Evolutionary conservation across 2,113 vertebrate species (phyloP).

Genomic region (Perca schrenkii): DNA sequence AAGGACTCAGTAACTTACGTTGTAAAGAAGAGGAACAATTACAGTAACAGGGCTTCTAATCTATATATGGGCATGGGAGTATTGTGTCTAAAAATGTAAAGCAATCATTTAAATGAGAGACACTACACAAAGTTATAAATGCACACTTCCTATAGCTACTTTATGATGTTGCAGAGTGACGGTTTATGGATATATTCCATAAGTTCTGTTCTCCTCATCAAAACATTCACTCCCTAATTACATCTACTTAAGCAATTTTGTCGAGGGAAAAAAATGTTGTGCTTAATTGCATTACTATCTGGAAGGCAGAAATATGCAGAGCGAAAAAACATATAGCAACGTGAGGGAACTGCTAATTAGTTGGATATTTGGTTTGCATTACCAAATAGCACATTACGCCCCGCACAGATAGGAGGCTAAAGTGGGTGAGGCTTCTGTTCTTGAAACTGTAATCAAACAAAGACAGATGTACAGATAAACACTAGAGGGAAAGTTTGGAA

Average conservation of each 20-base stretch:
- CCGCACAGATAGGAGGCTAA: conserved; percentile 65
- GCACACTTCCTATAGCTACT: conserved; percentile 42
- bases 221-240: conserved; percentile 82
- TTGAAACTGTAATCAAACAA: conserved; percentile 73
- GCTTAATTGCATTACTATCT: conserved; percentile 87
- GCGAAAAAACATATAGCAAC: conserved; percentile 82
- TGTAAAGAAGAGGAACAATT: neutral
- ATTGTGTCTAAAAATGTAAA: neutral
- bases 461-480: conserved; percentile 77
- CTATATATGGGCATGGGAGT: neutral
- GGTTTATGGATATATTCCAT: conserved; percentile 71
- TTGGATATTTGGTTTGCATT: conserved; percentile 79
- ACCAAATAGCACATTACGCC: conserved; percentile 68
- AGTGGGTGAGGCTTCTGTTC: conserved; percentile 63
- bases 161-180: conserved; percentile 39
- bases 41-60: conserved; percentile 4
- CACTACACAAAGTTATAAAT: conserved; percentile 33
- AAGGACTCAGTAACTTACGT: neutral
- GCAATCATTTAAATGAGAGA: conserved; percentile 5
- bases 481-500: conserved; percentile 68
- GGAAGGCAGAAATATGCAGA: conserved; percentile 83
- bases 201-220: conserved; percentile 77
- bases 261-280: conserved; percentile 60
- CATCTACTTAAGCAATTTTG: conserved; percentile 84
- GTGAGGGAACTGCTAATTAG: conserved; percentile 82